Evolutionary conservation across 2,888 invertebrate genomes (phyloP), one percentile per base, ranked within the genome.

Genomic region (Trachelus troglodyta): DNA sequence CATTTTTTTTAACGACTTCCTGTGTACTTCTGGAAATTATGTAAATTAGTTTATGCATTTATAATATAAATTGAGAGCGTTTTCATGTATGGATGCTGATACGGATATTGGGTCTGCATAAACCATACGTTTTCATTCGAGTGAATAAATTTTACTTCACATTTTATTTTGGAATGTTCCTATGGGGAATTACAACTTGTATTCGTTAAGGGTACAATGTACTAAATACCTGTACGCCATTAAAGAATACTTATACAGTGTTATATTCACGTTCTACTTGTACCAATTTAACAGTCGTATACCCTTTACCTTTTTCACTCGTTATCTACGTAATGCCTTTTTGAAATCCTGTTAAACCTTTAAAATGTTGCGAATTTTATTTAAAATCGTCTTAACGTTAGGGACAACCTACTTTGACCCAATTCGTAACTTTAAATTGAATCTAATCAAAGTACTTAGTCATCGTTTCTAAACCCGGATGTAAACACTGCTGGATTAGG

Each of bases 21-120:
- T 15, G 56, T 15, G 56, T 2, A 56, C 56, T 56, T 56, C 1
- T 56, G 23, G 76, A 80, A 80, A 78, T 80, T 77, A 77, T 77
- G 80, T 78, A 78, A 80, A 80, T 80, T 77, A 76, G 79, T 80
- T 80, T 75, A 80, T 80, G 77, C 81, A 77, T 80, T 81, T 74
- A 40, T 77, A 76, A 76, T n/a, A 69, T n/a, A 35, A 34, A 31
- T 73, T 15, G 35, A 75, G 34, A 69, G 75, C 33, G 23, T 1
- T 56, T 56, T 56, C 40, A 9, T 1, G 40, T 56, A 56, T 23
- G 40, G 15, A 40, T 40, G 15, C 40, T 40, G 40, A 56, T 56
- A 56, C 23, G 40, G 40, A 56, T 56, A 56, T 56, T 23, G 15
- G 40, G 23, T 56, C 40, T 56, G 40, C 23, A 56, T 56, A 56